Evolutionary conservation across 1,140 invertebrate species (phyloP), one percentile per base, ranked within the genome.

Genomic region (Brachionus paranguensis): DNA sequence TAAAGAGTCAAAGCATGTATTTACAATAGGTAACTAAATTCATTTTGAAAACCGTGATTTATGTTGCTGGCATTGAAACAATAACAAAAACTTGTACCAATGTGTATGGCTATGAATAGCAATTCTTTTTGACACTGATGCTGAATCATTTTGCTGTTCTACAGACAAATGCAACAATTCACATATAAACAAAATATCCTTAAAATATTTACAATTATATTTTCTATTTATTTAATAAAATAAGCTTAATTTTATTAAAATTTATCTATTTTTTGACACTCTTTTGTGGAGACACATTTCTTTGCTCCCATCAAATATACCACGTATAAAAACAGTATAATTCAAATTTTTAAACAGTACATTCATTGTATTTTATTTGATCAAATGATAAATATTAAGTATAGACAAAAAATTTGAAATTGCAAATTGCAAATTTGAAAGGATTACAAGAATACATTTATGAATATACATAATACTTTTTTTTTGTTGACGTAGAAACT

Each of bases 401-500:
- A 37, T 6, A 37, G 14, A 29, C 11, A 33, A 33, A 29, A 68
- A 43, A 72, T 72, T 72, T 24, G 33, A 72, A 72, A 72, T 72
- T 72, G 68, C 68, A 72, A 68, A 33, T 68, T 68, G 27, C 65
- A 33, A 33, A 43, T 72, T 72, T 6, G 33, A 72, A 72, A 43
- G 41, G 17, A 72, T 72, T 68, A 68, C 33, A 43, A 41, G 41
- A 72, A 72, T 72, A 72, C 68, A 72, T 72, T 72, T 43, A 72
- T 72, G 37, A 41, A 43, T 72, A 72, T 72, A 72, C 37, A 43
- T 72, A 72, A 37, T 41, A 72, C 33, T 72, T 43, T 41, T 10
- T 72, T 11, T 43, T 72, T 72, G 68, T 72, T 72, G 68, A 72
- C 68, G 68, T 72, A 72, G 41, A 72, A 43, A 72, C 8, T 72